Conservation (phyloP, 2,888 invertebrate genomes). For the Cryptosula pallasiana region DNA sequence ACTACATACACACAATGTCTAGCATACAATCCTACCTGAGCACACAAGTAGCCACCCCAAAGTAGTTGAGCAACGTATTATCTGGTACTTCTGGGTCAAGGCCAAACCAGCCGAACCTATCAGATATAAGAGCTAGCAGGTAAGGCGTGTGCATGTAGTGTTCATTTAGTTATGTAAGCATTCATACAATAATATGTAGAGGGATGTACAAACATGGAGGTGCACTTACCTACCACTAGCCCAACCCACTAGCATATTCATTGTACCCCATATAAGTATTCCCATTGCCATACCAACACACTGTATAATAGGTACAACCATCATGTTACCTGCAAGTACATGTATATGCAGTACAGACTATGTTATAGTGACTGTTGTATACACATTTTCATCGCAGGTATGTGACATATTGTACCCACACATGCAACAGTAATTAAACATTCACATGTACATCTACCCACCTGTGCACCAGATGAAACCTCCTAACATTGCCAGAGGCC, state of each 20-base stretch:
- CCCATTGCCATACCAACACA: conserved; percentile 55
- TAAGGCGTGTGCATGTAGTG: too few species aligned
- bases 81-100: conserved; percentile 38
- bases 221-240: conserved; percentile 49
- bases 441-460: conserved; percentile 29
- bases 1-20: too few species aligned
- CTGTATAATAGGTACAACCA: conserved; percentile 55
- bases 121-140: conserved; percentile 28
- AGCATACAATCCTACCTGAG: conserved; percentile 35
- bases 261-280: conserved; percentile 55
- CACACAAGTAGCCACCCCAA: conserved; percentile 43
- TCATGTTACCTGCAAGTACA: conserved; percentile 50
- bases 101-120: conserved; percentile 52
- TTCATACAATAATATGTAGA: too few species aligned
- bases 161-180: too few species aligned
- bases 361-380: too few species aligned
- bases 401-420: neutral
- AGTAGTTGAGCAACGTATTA: conserved; percentile 41
- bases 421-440: neutral
- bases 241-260: conserved; percentile 55
- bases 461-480: conserved; percentile 56
- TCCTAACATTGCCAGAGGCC: conserved; percentile 56
- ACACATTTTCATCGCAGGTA: too few species aligned
- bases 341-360: too few species aligned
- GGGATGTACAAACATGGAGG: too few species aligned